Evolutionary conservation across 1,140 invertebrate genomes (phyloP), one percentile per base, ranked within the genome.

Genomic region (Copidosoma floridanum): DNA sequence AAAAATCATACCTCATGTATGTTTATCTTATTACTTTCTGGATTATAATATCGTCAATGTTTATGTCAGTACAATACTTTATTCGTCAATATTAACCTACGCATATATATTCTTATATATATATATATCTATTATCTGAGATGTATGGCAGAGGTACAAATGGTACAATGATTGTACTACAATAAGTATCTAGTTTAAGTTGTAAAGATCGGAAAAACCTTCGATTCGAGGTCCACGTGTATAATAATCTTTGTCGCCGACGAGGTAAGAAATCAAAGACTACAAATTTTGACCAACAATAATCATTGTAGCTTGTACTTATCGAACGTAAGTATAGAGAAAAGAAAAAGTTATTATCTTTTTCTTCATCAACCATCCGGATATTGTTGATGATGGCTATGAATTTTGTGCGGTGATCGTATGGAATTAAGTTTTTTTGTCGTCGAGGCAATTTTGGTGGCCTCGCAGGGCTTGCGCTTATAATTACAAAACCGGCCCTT

Each of bases 401-500:
- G 29, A 37, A 52, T 52, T 5, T 43, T 46, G 5, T 46, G 29
- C 6, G 20, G 48, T 52, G 38, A 53, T 53, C 24, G 38, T n/a
- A 35, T 20, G 46, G 52, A 51, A 35, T 58, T 16, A 51, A 51
- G 37, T 41, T 27, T 37, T 54, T 60, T n/a, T 60, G 32, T 44
- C 24, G 44, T 44, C 11, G 61, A 57, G 55, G 55, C 53, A 44
- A 21, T 35, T 27, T 26, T 37, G 26, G 37, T 51, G 38, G 54
- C 55, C 61, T 63, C 59, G 38, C 29, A 32, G 51, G 50, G 48
- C 51, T 18, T 44, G 27, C 26, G 40, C 44, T 48, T 37, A 51
- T 16, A 14, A 23, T 55, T 44, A 29, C 16, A 66, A 69, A 73
- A 70, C 73, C 67, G 68, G 70, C 76, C 71, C 66, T 67, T 74